Conservation (phyloP, 2,113 vertebrate genomes). For the Myiagra hebetior region DNA sequence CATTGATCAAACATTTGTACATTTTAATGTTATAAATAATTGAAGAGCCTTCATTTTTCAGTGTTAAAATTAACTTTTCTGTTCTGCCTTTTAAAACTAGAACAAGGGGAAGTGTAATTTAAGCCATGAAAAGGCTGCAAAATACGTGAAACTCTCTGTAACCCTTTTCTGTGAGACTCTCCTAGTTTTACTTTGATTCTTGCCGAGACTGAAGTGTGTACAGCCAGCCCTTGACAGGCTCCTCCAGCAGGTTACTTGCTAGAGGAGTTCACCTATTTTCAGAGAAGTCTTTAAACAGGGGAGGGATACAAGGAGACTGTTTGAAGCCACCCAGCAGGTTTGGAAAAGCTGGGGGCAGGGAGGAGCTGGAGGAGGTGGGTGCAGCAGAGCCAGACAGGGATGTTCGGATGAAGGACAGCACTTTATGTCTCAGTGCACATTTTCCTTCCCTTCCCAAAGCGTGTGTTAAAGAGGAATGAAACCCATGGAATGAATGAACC, state of each 20-base stretch:
- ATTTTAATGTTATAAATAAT: slow-evolving; percentile 76
- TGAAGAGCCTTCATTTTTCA: slow-evolving; percentile 68
- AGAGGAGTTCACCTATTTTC: slow-evolving; percentile 62
- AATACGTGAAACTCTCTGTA: slow-evolving; percentile 58
- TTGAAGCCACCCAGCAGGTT: slow-evolving; percentile 57
- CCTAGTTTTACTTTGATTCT: slow-evolving; percentile 61
- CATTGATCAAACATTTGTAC: slow-evolving; percentile 76
- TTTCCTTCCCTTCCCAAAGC: not conserved
- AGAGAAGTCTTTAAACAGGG: slow-evolving; percentile 43
- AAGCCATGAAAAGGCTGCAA: slow-evolving; percentile 64
- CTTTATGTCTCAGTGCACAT: not conserved
- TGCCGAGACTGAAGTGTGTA: slow-evolving; percentile 27
- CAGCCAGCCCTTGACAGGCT: slow-evolving; percentile 54
- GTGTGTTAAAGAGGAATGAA: not conserved
- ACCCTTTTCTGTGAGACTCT: slow-evolving; percentile 56
- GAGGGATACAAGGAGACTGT: slow-evolving; percentile 56
- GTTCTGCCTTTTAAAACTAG: slow-evolving; percentile 70
- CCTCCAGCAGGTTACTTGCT: slow-evolving; percentile 57
- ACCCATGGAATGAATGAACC: not conserved
- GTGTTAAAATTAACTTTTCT: slow-evolving; percentile 72
- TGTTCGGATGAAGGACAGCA: slow-evolving; percentile 3
- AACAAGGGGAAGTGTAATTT: slow-evolving; percentile 68
- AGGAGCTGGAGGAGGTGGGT: slow-evolving; percentile 24
- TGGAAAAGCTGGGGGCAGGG: slow-evolving; percentile 17
- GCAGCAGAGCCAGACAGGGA: not conserved